These are phyloP conservation scores for Eueremaeus valkanovi DNA, from an alignment of 2,888 invertebrate genomes.

Conservation along the genomic window DNA sequence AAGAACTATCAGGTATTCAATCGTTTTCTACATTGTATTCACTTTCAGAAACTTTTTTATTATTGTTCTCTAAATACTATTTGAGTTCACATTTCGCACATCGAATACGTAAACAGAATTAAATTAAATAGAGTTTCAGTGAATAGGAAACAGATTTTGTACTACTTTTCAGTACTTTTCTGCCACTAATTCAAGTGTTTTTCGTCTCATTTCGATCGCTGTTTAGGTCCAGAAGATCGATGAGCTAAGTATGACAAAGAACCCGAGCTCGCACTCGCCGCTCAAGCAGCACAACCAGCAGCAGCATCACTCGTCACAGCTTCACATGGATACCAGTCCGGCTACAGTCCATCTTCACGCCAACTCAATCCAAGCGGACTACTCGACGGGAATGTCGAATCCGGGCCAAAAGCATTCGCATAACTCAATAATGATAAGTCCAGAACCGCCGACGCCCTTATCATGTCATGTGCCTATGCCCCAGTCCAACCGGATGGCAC, in stretches of 20 bases:
- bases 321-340: slow-evolving; percentile 12
- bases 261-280: slow-evolving; percentile 27
- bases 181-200: neutral
- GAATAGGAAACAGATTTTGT: neutral
- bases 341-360: slow-evolving; percentile 19
- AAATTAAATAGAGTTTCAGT: neutral
- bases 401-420: slow-evolving; percentile 25
- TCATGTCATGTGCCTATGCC: slow-evolving; percentile 29
- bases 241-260: slow-evolving; percentile 19
- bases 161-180: neutral
- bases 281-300: slow-evolving; percentile 18
- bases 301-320: slow-evolving; percentile 8
- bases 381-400: neutral
- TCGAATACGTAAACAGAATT: slow-evolving; percentile 3
- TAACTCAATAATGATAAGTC: slow-evolving; percentile 21
- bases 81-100: neutral
- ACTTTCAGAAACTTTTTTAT: neutral
- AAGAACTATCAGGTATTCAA: slow-evolving; percentile 42
- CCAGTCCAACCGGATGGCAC: neutral
- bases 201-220: neutral
- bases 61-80: neutral
- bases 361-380: slow-evolving; percentile 20
- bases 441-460: neutral
- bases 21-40: neutral
- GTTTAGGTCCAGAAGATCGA: slow-evolving; percentile 26